Conservation (phyloP, 2,888 invertebrate species). For the Scaptomyza caliginosa region DNA sequence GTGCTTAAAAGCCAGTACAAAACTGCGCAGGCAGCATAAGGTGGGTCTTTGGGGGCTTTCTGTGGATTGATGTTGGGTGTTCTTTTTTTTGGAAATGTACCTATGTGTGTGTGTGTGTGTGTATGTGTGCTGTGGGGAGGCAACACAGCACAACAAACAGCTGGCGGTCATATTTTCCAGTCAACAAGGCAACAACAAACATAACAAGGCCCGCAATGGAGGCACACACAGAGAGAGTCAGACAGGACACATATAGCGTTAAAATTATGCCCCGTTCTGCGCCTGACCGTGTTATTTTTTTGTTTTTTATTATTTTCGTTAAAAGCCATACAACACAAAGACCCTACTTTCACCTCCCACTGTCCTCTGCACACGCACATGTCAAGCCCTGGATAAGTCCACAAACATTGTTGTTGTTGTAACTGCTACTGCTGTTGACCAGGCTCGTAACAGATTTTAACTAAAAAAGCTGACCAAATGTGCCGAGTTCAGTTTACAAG, state of each 20-base stretch:
- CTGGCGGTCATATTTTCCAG: constrained; percentile 78
- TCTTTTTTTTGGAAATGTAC: neutral
- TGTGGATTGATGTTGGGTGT: constrained; percentile 2
- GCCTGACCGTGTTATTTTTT: constrained; percentile 2
- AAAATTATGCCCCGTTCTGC: constrained; percentile 61
- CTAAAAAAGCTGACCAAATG: constrained; percentile 22
- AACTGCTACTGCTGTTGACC: neutral
- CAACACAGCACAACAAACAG: constrained; percentile 68
- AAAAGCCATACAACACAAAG: neutral
- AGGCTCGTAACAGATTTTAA: constrained; percentile 12
- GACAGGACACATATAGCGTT: constrained; percentile 7
- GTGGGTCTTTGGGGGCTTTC: neutral
- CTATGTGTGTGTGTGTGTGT: constrained; percentile 17
- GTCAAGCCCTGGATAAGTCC: constrained; percentile 45
- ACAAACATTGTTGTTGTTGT: constrained; percentile 8
- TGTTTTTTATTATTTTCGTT: neutral
- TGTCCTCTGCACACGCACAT: neutral
- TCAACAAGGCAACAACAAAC: constrained; percentile 78
- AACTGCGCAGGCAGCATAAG: constrained; percentile 25
- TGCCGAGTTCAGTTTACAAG: neutral
- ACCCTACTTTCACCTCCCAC: neutral
- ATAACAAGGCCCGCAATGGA: constrained; percentile 49
- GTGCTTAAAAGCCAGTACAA: constrained; percentile 70
- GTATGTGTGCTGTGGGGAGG: constrained; percentile 13
- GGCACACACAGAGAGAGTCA: constrained; percentile 9